Percentiles rank a stretch among this genome's conserved stretches.
Conservation (phyloP, 2,797 vertebrate genomes). For the Etheostoma nigrum region DNA sequence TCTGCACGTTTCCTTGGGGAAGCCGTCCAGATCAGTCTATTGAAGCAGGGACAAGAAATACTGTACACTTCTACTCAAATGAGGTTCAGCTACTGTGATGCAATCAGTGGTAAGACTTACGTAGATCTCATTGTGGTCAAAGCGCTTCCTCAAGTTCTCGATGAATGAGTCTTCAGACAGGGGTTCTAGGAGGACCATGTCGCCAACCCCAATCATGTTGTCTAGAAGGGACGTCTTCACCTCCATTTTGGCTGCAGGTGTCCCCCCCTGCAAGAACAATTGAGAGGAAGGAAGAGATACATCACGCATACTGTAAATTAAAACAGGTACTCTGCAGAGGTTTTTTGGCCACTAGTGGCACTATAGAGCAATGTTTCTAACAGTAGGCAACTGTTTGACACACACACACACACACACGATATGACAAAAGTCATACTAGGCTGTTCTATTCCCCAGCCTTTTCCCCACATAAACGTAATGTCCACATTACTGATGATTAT, state of each 20-base stretch:
- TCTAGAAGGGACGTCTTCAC: slow-evolving; percentile 98
- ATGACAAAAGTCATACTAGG: too few species aligned
- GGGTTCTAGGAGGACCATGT: slow-evolving; percentile 98
- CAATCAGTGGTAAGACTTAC: slow-evolving; percentile 83
- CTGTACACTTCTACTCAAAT: not conserved
- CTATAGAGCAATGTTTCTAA: too few species aligned
- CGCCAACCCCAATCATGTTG: slow-evolving; percentile 98
- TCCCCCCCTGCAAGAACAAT: slow-evolving; percentile 65
- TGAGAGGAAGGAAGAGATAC: slow-evolving; percentile 16
- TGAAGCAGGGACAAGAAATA: not conserved
- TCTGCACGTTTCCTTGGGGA: slow-evolving; percentile 24
- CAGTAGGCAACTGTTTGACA: too few species aligned
- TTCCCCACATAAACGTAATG: too few species aligned
- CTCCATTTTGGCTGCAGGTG: slow-evolving; percentile 94
- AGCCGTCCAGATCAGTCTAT: not conserved
- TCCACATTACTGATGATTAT: too few species aligned
- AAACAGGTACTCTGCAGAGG: not conserved
- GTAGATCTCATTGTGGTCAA: slow-evolving; percentile 96
- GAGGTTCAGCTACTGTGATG: not conserved
- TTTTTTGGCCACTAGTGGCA: not conserved
- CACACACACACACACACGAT: too few species aligned
- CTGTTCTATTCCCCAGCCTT: too few species aligned
- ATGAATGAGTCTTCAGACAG: slow-evolving; percentile 94
- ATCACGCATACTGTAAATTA: slow-evolving; percentile 4
- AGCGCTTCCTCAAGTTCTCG: slow-evolving; percentile 94